Evolutionary conservation across 2,797 vertebrate species (phyloP).

Genomic region (Pipistrellus pygmaeus): DNA sequence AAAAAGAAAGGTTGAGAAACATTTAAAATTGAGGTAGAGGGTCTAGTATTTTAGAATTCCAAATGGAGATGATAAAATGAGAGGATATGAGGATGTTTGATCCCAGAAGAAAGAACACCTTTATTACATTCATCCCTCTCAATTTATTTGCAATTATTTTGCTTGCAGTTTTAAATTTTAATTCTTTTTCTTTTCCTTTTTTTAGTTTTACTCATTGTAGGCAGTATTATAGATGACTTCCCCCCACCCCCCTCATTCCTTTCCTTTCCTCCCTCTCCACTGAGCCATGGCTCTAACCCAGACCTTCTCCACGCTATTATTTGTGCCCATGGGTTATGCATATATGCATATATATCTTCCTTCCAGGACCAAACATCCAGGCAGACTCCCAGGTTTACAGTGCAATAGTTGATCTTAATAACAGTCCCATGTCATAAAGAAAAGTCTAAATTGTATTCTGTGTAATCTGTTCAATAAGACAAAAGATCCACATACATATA

Average conservation of each 20-base stretch:
- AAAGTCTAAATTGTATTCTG: neutral
- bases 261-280: no score
- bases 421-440: neutral
- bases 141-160: no score
- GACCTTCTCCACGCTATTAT: no score
- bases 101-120: no score
- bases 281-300: no score
- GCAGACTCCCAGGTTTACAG: neutral
- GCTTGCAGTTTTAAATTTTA: no score
- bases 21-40: neutral
- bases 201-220: no score
- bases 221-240: no score
- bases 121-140: no score
- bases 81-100: neutral
- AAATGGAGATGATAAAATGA: conserved; percentile 14
- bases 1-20: neutral
- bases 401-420: neutral
- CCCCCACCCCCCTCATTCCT: no score
- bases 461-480: neutral
- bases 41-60: conserved; percentile 11
- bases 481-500: neutral
- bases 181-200: no score
- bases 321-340: no score
- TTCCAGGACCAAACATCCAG: neutral
- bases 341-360: neutral